Conservation (phyloP, 2,888 invertebrate species). For the Euclidia mi region DNA sequence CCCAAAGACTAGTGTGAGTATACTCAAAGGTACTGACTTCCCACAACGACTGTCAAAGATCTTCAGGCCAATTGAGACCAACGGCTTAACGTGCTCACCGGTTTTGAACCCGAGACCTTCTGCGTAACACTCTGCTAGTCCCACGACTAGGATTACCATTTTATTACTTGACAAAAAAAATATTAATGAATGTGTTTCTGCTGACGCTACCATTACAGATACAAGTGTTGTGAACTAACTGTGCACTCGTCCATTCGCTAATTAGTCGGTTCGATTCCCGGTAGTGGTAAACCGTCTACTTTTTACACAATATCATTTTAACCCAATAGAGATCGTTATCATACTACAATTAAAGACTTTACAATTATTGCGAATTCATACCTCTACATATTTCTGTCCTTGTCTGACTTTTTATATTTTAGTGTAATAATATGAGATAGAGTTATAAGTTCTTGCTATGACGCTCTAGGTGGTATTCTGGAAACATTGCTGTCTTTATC, state of each 20-base stretch:
- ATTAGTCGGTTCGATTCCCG: constrained; percentile 79
- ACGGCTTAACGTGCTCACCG: too few relatives aligned
- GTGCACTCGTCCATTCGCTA: constrained; percentile 70
- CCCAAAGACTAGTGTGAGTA: too few relatives aligned
- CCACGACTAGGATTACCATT: too few relatives aligned
- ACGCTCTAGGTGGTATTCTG: neutral
- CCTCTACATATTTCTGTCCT: constrained; percentile 48
- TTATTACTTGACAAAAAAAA: too few relatives aligned
- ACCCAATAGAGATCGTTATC: constrained; percentile 79
- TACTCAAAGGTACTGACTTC: too few relatives aligned
- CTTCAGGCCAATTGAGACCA: too few relatives aligned
- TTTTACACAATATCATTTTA: constrained; percentile 76
- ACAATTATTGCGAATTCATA: constrained; percentile 71
- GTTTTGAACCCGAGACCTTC: too few relatives aligned
- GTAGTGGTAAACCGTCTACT: constrained; percentile 63
- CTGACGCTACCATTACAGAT: constrained; percentile 54
- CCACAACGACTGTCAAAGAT: too few relatives aligned
- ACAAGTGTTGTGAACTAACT: constrained; percentile 75
- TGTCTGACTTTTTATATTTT: constrained; percentile 15
- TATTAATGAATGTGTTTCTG: constrained; percentile 37
- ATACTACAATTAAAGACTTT: constrained; percentile 70
- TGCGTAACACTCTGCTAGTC: too few relatives aligned
- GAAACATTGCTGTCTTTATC: neutral
- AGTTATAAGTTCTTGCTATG: neutral
- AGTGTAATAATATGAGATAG: neutral